Conservation (phyloP, 2,888 invertebrate genomes). For the Nowickia ferox region DNA sequence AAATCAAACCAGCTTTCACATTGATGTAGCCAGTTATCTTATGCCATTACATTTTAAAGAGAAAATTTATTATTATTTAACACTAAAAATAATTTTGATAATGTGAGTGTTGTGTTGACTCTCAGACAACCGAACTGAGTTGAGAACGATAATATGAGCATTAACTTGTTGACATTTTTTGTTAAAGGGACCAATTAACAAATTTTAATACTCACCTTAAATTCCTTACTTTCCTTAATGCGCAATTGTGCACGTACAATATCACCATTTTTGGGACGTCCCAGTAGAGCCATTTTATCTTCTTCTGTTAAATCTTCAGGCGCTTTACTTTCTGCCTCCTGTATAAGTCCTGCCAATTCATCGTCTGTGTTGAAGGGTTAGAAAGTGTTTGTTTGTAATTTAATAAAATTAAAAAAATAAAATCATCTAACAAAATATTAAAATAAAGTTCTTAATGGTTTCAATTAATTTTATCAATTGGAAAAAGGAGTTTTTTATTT, state of each 20-base stretch:
- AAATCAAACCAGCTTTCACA: too few species aligned
- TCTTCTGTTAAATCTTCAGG: constrained; percentile 89
- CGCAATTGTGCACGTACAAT: constrained; percentile 92
- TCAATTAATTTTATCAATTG: constrained; percentile 16
- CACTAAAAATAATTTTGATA: too few species aligned
- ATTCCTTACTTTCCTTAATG: constrained; percentile 99
- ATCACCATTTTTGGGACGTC: constrained; percentile 96
- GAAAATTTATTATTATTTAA: too few species aligned
- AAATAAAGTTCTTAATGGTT: constrained; percentile 1
- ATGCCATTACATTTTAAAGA: too few species aligned
- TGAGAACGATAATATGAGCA: too few species aligned
- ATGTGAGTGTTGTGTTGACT: too few species aligned
- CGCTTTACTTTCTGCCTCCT: constrained; percentile 86
- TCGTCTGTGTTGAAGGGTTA: constrained; percentile 80
- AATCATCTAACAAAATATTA: constrained; percentile 45
- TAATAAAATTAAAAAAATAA: constrained; percentile 49
- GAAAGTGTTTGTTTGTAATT: constrained; percentile 45
- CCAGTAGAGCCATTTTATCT: constrained; percentile 94
- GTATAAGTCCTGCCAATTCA: constrained; percentile 86
- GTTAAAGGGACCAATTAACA: neutral
- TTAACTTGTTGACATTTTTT: too few species aligned
- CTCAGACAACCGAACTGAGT: too few species aligned
- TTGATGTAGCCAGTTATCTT: too few species aligned
- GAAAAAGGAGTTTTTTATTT: constrained; percentile 1
- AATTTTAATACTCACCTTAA: constrained; percentile 89